These are phyloP conservation scores for Allacma fusca DNA, from an alignment of 2,888 invertebrate species.

Conservation along the genomic window DNA sequence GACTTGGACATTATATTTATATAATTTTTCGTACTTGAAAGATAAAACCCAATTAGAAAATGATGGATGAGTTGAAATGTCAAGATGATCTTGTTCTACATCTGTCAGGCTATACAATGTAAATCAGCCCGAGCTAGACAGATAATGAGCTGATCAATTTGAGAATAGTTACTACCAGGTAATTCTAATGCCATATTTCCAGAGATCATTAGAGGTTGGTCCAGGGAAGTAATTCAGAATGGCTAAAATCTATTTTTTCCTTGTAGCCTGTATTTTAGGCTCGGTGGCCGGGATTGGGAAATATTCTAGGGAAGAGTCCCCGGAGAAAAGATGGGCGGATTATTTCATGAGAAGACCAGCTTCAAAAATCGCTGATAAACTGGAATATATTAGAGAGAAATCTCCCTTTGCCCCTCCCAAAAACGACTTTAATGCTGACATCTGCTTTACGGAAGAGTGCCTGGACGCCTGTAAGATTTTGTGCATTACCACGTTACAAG, in stretches of 20 bases:
- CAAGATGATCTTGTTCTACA: too few species aligned
- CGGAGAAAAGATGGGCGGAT: background rate
- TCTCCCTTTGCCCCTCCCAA: constrained; percentile 24
- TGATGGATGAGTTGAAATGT: too few species aligned
- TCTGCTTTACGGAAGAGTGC: constrained; percentile 45
- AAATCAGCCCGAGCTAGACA: too few species aligned
- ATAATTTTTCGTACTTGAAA: too few species aligned
- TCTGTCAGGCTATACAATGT: too few species aligned
- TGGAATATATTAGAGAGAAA: constrained; percentile 14
- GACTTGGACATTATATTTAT: too few species aligned
- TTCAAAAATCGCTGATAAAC: background rate
- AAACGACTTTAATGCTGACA: background rate
- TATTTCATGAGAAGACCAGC: background rate
- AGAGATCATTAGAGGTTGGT: too few species aligned
- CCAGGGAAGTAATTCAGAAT: background rate
- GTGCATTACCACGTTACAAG: background rate
- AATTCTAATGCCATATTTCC: too few species aligned
- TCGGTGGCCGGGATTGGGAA: background rate
- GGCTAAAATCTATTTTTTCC: background rate
- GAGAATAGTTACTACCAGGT: too few species aligned
- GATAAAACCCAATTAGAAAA: too few species aligned
- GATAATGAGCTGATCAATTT: too few species aligned
- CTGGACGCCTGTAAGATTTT: constrained; percentile 39
- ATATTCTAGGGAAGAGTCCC: background rate
- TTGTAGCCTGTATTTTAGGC: background rate